Conservation (phyloP, 2,888 invertebrate species). For the Cremastobaeus sp. region DNA sequence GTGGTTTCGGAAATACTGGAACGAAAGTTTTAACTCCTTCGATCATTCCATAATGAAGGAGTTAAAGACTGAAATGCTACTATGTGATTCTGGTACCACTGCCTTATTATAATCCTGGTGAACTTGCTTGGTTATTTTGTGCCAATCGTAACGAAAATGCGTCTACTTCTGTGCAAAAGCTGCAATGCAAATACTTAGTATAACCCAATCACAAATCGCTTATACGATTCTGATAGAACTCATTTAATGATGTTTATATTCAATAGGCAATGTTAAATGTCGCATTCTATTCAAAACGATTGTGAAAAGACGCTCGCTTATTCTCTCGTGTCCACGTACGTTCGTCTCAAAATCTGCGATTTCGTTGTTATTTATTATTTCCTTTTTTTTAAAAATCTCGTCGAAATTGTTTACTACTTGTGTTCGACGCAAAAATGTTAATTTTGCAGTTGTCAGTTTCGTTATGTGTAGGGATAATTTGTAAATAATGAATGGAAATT, state of each 20-base stretch:
- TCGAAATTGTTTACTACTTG: not conserved
- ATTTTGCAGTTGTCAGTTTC: constrained; percentile 18
- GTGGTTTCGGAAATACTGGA: too few species aligned
- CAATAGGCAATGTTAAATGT: constrained; percentile 36
- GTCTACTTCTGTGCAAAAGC: constrained; percentile 6
- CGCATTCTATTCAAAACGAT: constrained; percentile 27
- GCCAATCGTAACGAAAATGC: not conserved
- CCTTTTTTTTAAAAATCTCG: too few species aligned
- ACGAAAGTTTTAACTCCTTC: too few species aligned
- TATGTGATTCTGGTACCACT: too few species aligned
- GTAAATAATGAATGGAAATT: constrained; percentile 51
- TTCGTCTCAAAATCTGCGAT: too few species aligned
- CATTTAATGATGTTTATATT: constrained; percentile 22
- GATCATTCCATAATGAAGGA: too few species aligned
- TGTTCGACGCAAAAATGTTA: too few species aligned
- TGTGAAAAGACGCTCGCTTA: constrained; percentile 28
- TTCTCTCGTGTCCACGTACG: constrained; percentile 25
- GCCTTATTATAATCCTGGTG: too few species aligned
- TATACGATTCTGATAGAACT: constrained; percentile 19
- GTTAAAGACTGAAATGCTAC: too few species aligned
- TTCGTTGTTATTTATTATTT: too few species aligned
- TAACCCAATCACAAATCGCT: constrained; percentile 13
- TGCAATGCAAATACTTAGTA: constrained; percentile 1
- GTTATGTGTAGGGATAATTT: constrained; percentile 1
- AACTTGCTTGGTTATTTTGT: too few species aligned